Conservation (phyloP, 2,888 invertebrate species). For the Rhopalosiphum nymphaeae region DNA sequence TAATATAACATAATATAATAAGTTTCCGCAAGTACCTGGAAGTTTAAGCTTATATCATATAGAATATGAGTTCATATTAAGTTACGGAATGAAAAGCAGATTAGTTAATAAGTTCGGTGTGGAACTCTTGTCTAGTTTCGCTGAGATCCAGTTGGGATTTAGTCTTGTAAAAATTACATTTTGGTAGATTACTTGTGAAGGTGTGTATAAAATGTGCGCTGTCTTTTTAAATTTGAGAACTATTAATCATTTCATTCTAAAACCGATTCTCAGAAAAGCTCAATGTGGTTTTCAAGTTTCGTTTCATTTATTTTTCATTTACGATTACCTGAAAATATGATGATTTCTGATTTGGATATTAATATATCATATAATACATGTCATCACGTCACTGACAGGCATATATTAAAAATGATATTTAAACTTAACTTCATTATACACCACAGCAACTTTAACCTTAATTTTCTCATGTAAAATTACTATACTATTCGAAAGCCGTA, state of each 20-base stretch:
- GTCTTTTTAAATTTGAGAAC: neutral
- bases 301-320: neutral
- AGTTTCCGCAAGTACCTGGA: neutral
- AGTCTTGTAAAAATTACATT: neutral
- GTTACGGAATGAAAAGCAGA: constrained; percentile 5
- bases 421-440: neutral
- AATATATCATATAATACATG: neutral
- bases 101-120: neutral
- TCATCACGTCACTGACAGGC: neutral
- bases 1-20: neutral
- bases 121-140: neutral
- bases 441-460: neutral
- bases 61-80: constrained; percentile 9
- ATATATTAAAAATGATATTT: neutral
- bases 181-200: neutral
- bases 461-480: neutral
- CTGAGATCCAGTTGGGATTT: constrained; percentile 4
- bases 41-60: neutral
- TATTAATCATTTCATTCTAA: neutral
- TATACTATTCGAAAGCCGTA: neutral
- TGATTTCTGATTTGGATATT: neutral
- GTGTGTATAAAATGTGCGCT: neutral
- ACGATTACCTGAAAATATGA: neutral
- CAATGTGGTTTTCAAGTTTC: neutral
- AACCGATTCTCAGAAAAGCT: neutral